Evolutionary conservation across 1,140 invertebrate genomes (phyloP).

Genomic region (Zaprionus kolodkinae): DNA sequence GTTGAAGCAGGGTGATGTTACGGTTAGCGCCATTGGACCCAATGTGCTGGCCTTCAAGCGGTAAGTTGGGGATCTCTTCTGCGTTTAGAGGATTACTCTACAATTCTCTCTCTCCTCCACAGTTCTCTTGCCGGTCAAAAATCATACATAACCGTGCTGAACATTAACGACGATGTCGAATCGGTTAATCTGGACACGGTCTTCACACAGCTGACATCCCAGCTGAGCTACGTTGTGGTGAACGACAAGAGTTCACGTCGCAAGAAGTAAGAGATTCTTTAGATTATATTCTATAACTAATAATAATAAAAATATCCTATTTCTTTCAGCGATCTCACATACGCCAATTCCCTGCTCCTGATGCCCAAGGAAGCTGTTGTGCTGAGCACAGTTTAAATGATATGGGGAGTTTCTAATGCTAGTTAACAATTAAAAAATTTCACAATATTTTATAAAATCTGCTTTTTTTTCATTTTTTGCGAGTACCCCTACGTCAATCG

Average conservation of each 20-base stretch:
- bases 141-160: constrained; percentile 69
- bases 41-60: constrained; percentile 85
- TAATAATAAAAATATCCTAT: neutral
- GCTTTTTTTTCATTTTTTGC: neutral
- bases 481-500: neutral
- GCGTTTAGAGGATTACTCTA: fast-evolving
- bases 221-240: constrained; percentile 70
- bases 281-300: too few relatives aligned
- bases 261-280: constrained; percentile 77
- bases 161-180: constrained; percentile 71
- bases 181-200: constrained; percentile 62
- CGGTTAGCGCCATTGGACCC: constrained; percentile 74
- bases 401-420: neutral
- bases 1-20: constrained; percentile 83
- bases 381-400: constrained; percentile 61
- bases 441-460: neutral
- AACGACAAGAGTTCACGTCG: constrained; percentile 70
- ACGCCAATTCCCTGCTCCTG: constrained; percentile 64
- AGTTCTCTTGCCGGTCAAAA: constrained; percentile 59
- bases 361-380: constrained; percentile 79
- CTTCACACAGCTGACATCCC: constrained; percentile 51
- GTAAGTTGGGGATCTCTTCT: constrained; percentile 56
- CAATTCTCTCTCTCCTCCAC: neutral
- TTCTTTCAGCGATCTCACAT: constrained; percentile 58
- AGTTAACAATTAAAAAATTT: constrained; percentile 12